Evolutionary conservation across 2,113 vertebrate species (phyloP), one percentile per base, ranked within the genome.

Genomic region (Motacilla alba): DNA sequence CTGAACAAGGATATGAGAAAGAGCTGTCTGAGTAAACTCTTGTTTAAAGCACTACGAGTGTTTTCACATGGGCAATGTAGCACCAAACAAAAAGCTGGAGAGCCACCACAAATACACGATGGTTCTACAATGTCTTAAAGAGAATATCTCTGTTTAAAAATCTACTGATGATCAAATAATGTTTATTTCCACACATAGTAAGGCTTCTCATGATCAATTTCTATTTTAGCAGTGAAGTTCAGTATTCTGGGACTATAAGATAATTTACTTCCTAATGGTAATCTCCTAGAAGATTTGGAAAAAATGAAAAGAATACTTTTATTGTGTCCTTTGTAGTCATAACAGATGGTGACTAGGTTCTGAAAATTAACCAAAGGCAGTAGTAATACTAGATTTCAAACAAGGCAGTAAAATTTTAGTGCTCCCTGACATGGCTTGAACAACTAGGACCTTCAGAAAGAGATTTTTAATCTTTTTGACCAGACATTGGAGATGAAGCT

Each of bases 31-130:
- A 52, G 24, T 0, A 2, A 5, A 17, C 15, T 39, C 21, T 68
- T 89, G 14, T 13, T 60, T 7, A 39, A 44, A 66, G 13, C 35
- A n/a, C 41, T 26, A 47, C 0, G 3, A 87, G 24, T 87, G 47
- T 26, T 87, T 72, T 26, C 11, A 35, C 28, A 14, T 0, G 3
- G 50, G 35, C 31, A 58, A 14, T 0, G 1, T 6, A 52, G 19
- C 30, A 52, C 19, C 15, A 66, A 68, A 53, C 9, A 84, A 43
- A 60, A 84, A 44, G 7, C 8, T 60, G 26, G 41, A 77, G 63
- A 80, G 15, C 20, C 22, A 44, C 20, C 19, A 70, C 9, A 41
- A 11, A 22, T 33, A 6, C 30, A 21, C 17, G 6, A 66, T 13
- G 17, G 13, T 37, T 59, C 9, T 55, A 30, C 0, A 10, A 66